Evolutionary conservation across 2,888 invertebrate genomes (phyloP), one percentile per base, ranked within the genome.

Genomic region (Eupsilia transversa): DNA sequence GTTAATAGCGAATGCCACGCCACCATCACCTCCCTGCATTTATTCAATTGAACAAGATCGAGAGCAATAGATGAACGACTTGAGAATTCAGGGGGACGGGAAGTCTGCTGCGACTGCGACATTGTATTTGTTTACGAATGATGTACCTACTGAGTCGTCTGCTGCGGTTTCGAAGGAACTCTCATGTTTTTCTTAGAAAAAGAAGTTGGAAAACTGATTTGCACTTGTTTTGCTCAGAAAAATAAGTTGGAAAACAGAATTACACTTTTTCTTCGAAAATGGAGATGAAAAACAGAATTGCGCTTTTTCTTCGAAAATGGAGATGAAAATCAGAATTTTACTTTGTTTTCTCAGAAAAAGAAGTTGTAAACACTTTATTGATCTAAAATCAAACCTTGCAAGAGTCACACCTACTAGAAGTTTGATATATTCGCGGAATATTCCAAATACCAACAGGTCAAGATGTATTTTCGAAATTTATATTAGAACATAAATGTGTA

Each of bases 31-130:
- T 85, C 87, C 86, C 85, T 88, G 91, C 92, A 91, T 94, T 95
- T 95, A 95, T 95, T 94, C 95, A 95, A 95, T 95, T 95, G 94
- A 94, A 91, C 86, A 84, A 91, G 91, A 94, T 94, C 93, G 93
- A 92, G 92, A 91, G 89, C 92, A 92, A 92, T 94, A 93, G 93
- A 92, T 94, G 91, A 92, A 91, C 91, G 90, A 90, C 92, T 93
- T 90, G 89, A 90, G 89, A 90, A 91, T 89, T 89, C 87, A 87
- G 84, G 84, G 87, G 83, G 84, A 83, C 84, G 72, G 77, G 80
- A 77, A 87, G 79, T 76, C 76, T 79, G 72, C 70, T 77, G 75
- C 74, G 60, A 75, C 77, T 77, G 75, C 69, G 64, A 72, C 80
- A 69, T 35, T 61, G 74, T 69, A 46, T 79, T 79, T 82, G 79